phyloP scores from a whole-genome alignment of 2,113 vertebrate species.

The Promerops cafer region DNA sequence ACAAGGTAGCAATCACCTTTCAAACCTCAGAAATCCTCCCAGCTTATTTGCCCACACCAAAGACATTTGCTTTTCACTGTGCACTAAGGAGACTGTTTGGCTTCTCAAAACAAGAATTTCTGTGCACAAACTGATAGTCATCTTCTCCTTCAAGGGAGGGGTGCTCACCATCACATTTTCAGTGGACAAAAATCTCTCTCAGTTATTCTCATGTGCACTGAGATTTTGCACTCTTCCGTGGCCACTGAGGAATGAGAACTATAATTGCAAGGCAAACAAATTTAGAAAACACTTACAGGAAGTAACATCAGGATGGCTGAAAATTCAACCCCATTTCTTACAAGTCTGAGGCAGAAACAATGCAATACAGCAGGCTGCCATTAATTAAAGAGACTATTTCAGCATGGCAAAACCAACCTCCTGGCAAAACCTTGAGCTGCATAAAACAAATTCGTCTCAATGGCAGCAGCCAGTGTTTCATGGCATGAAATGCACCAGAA shows the following conservation, averaged over 20 bases:
- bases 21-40: background rate
- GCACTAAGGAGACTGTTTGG: background rate
- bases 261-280: background rate
- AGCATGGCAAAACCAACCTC: background rate
- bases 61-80: background rate
- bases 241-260: background rate
- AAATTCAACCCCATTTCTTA: background rate
- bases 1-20: background rate
- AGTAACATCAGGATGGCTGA: constrained; percentile 8
- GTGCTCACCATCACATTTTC: background rate
- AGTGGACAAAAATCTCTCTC: background rate
- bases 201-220: background rate
- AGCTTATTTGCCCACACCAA: background rate
- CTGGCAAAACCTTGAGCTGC: constrained; percentile 7
- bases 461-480: background rate
- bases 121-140: background rate
- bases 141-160: background rate
- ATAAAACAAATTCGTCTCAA: background rate
- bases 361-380: constrained; percentile 16
- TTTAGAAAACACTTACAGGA: background rate
- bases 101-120: background rate
- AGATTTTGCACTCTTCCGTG: background rate
- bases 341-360: background rate
- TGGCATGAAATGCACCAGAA: background rate
- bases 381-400: constrained; percentile 1